phyloP scores from a whole-genome alignment of 2,888 invertebrate genomes.

The Orchesellides sinensis region DNA sequence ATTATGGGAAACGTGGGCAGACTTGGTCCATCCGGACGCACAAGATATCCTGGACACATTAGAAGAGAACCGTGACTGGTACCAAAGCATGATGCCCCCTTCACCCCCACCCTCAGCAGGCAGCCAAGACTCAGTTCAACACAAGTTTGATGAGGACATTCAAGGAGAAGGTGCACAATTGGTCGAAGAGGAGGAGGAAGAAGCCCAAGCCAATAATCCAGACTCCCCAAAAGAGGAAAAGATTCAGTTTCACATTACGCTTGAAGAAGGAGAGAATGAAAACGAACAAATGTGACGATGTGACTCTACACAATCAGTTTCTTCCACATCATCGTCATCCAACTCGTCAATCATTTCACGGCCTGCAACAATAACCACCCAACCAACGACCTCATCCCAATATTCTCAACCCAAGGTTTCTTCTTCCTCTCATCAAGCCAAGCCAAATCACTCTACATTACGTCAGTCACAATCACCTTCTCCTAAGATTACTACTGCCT shows the following conservation, averaged over 20 bases:
- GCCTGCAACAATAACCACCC: constrained; percentile 14
- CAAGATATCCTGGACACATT: constrained; percentile 98
- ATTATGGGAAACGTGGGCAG: constrained; percentile 99
- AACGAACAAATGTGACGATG: constrained; percentile 78
- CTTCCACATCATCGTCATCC: constrained; percentile 58
- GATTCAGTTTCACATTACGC: constrained; percentile 81
- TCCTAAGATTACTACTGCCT: constrained; percentile 23
- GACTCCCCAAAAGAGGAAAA: constrained; percentile 72
- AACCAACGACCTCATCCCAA: not conserved
- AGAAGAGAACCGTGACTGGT: constrained; percentile 99
- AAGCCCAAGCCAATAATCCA: constrained; percentile 59
- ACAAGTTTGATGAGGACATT: constrained; percentile 78
- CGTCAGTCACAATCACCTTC: constrained; percentile 35
- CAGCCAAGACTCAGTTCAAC: constrained; percentile 53
- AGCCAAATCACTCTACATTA: constrained; percentile 48
- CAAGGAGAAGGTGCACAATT: constrained; percentile 79
- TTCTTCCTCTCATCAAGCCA: constrained; percentile 1
- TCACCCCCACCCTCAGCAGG: constrained; percentile 83
- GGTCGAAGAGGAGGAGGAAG: constrained; percentile 76
- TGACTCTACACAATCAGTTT: constrained; percentile 45
- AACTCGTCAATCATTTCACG: constrained; percentile 57
- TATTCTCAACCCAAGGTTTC: too few relatives aligned
- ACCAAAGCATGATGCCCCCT: constrained; percentile 94
- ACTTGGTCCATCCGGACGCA: constrained; percentile 98
- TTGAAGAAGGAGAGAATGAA: constrained; percentile 86